Percentiles rank a stretch among this genome's conserved stretches.
phyloP scores from a whole-genome alignment of 2,888 invertebrate species.

The Andrena haemorrhoa region DNA sequence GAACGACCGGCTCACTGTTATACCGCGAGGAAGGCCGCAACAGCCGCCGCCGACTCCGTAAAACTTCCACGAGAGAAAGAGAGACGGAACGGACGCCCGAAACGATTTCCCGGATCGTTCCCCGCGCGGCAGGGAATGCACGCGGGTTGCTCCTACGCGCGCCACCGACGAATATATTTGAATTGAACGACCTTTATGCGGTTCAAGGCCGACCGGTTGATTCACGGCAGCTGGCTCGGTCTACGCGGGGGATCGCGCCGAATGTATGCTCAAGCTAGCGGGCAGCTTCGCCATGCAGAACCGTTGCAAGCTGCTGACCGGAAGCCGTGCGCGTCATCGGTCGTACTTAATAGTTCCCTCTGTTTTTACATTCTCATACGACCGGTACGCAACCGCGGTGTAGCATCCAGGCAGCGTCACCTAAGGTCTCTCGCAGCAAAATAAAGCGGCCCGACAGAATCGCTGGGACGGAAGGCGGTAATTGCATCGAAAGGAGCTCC shows the following conservation, averaged over 20 bases:
- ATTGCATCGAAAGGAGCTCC: no score
- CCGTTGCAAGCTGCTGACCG: conserved; percentile 16
- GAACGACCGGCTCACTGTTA: conserved; percentile 20
- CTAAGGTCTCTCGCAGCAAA: background rate
- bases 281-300: conserved; percentile 2
- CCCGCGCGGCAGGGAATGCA: background rate
- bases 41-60: conserved; percentile 6
- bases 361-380: conserved; percentile 55
- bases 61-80: no score
- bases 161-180: conserved; percentile 1
- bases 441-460: background rate
- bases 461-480: no score
- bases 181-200: conserved; percentile 36
- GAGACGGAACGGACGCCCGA: background rate
- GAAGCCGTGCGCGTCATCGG: conserved; percentile 49
- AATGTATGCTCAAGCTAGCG: background rate
- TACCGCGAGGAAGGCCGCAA: conserved; percentile 30
- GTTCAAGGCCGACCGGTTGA: conserved; percentile 55
- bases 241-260: background rate
- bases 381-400: conserved; percentile 25
- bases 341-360: conserved; percentile 54
- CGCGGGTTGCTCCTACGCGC: conserved; percentile 31
- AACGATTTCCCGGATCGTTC: conserved; percentile 4
- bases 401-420: background rate
- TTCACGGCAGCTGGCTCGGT: conserved; percentile 6